These are phyloP conservation scores for Machimus atricapillus DNA, from an alignment of 2,888 invertebrate genomes.

Conservation along the genomic window DNA sequence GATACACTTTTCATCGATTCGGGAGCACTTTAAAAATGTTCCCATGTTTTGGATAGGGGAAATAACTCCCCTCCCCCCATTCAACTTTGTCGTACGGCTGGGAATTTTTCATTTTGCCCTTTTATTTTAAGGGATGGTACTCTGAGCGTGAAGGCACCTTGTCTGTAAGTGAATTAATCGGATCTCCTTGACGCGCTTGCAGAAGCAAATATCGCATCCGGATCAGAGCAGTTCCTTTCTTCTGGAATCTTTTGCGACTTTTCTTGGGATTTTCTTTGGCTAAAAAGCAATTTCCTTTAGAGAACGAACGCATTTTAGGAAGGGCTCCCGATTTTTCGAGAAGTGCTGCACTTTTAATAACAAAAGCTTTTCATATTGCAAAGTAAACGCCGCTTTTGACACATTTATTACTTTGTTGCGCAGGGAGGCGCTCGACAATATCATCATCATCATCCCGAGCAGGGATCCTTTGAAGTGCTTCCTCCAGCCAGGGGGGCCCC, in stretches of 20 bases:
- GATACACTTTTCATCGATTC: neutral
- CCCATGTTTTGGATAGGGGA: neutral
- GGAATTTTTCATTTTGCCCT: neutral
- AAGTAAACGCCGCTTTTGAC: neutral
- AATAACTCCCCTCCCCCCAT: too few relatives aligned
- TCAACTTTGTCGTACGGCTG: neutral
- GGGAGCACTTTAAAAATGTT: neutral
- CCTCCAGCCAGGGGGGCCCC: neutral
- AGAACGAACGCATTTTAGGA: neutral
- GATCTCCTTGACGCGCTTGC: neutral
- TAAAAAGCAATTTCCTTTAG: neutral
- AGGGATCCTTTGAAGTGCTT: neutral
- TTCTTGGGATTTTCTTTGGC: neutral
- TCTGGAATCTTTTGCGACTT: neutral
- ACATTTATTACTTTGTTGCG: neutral
- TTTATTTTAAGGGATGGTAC: neutral
- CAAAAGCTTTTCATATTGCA: neutral
- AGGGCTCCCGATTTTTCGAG: neutral
- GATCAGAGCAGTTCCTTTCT: neutral
- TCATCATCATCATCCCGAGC: neutral
- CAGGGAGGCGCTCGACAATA: neutral
- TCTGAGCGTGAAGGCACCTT: neutral
- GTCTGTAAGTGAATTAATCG: neutral
- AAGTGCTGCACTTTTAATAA: constrained; percentile 15
- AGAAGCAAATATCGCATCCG: neutral